Evolutionary conservation across 2,888 invertebrate species (phyloP), one percentile per base, ranked within the genome.

Genomic region (Anoncus sp.): DNA sequence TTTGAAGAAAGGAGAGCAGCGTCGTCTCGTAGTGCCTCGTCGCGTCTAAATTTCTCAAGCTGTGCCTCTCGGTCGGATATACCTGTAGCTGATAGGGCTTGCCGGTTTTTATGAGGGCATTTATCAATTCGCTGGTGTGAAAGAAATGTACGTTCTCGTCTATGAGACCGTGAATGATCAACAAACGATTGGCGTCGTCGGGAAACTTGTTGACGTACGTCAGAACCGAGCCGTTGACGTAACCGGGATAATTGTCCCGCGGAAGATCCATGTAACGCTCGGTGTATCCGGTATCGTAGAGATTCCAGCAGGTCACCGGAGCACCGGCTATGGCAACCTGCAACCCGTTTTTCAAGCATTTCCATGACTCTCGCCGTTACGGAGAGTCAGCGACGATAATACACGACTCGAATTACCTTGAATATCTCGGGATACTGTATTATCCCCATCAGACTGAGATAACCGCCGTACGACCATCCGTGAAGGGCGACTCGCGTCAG

Each of bases 391-490:
- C n/a, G n/a, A n/a, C 31, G 31, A 31, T 31, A 31, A 31, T 31
- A 31, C 7, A 31, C 31, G 31, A 31, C 31, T 31, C 7, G 22
- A 66, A 45, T 24, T 87, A 98, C 96, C 93, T 98, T 98, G 92
- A 99, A 99, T 79, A 98, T 93, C 86, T 98, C 96, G 0, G 98
- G 98, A 88, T 97, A 95, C 81, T 98, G 98, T 77, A 97, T 97
- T 53, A 99, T 92, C 1, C 97, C 98, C 94, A 99, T 97, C 31
- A 99, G 94, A 77, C 98, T 97, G 43, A 99, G 93, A 92, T 99
- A 99, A 31, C 99, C 99, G 49, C 99, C 99, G 89, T 99, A 99
- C 51, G 99, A 99, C 99, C 99, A 99, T 0, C 99, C 99, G 89
- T 98, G 98, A 84, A 99, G 97, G 0, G 98, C 99, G 14, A 99